Base-by-base conservation (phyloP, 2,797 vertebrate genomes). In the Amphiprion clarkii region DNA sequence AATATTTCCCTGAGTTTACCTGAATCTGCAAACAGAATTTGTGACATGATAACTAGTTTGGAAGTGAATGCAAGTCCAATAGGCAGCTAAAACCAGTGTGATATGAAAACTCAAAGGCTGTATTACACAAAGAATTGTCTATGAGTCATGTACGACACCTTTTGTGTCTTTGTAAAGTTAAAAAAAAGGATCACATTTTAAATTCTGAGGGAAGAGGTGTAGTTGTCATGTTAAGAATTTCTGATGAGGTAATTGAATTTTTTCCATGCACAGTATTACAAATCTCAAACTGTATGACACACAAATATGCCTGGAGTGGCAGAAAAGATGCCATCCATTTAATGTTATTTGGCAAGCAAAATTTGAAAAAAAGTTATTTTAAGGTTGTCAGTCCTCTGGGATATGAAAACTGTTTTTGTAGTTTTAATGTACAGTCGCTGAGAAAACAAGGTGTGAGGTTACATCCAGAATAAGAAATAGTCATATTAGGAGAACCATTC, bases 401-500 rank as follows among this genome's bases (percentile, higher is more conserved):
- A 39, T 48, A 21, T 51, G 8, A 40, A 9, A 14, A 3, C 19
- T 62, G 10, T 48, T 51, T 65, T 42, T 58, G 13, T 68, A 2
- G 40, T 48, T 8, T 6, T 36, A 39, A 36, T 44, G 6, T 57
- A 49, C n/a, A 46, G 12, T 23, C 10, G 49, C 16, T 64, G 8
- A 64, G 10, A 40, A 42, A 13, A 64, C 17, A 48, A 46, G 54
- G 10, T 49, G 23, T 39, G 14, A 59, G 59, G 23, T 31, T 16
- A 14, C 52, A 27, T 76, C 70, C 71, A 81, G 78, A 68, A 67
- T 25, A 58, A 44, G n/a, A 70, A 71, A 69, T 44, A 6, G 1
- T 55, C 12, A 23, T 0, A 27, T 53, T 8, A 67, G 9, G 48
- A 53, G 72, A 76, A 27, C 29, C 8, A 59, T 79, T 88, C 70